Base-by-base conservation (phyloP, 1,140 invertebrate genomes). In the Hylyphantes graminicola region DNA sequence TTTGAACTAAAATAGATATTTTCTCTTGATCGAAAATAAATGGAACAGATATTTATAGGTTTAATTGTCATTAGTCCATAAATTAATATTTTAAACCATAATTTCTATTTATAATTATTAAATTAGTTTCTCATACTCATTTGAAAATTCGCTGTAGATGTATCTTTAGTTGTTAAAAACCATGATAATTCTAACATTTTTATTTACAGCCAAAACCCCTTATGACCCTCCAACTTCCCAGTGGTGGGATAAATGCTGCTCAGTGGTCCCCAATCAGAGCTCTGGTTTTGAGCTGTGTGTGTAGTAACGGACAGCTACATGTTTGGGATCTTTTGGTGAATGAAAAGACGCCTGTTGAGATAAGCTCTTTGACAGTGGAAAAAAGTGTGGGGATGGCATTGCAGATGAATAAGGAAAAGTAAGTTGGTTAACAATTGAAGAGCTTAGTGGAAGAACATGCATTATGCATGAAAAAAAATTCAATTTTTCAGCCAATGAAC, bases 251-350 rank as follows among this genome's bases (percentile, higher is more conserved):
- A 51, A 74, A 73, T 59, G 57, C 19, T 19, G 84, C 78, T 10
- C 53, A 76, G n/a, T 86, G 86, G 86, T 86, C 86, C 64, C 70
- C 74, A n/a, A 53, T 53, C 8, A 51, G 85, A 55, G 68, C 86
- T 51, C 21, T 85, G 35, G 74, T 86, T 12, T 54, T 86, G 7
- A 70, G 53, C 67, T 64, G 67, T 63, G 21, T 77, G 9, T 64
- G 59, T 17, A 79, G 15, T 57, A 54, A 72, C 50, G 85, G 85
- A 0, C 48, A 77, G 54, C 54, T 86, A n/a, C 64, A 85, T 35
- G 48, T 85, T 5, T 86, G 68, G 68, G 85, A 86, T 57, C 50
- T 86, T 12, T 50, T 64, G 19, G 12, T 12, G n/a, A 70, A 79
- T 78, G 54, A 65, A n/a, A 63, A 48, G 21, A 17, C 61, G 19